These are phyloP conservation scores for Salminus brasiliensis DNA, from an alignment of 2,113 vertebrate genomes.

Conservation along the genomic window DNA sequence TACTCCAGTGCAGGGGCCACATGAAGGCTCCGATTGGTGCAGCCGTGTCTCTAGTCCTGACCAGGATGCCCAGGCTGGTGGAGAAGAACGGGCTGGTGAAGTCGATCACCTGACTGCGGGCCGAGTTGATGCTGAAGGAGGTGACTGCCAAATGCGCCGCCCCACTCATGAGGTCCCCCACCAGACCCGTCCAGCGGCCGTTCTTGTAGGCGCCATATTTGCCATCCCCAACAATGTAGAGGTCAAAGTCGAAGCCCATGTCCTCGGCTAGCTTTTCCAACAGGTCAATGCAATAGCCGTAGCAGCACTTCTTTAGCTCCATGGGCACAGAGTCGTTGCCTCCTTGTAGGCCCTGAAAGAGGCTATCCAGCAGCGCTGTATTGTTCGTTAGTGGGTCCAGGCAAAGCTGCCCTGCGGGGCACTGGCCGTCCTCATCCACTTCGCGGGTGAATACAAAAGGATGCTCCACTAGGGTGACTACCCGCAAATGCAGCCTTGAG, in stretches of 20 bases:
- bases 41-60: constrained; percentile 88
- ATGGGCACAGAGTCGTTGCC: constrained; percentile 74
- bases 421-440: constrained; percentile 84
- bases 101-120: constrained; percentile 90
- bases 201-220: constrained; percentile 89
- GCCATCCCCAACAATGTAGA: constrained; percentile 94
- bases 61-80: constrained; percentile 95
- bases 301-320: constrained; percentile 86
- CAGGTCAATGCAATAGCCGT: constrained; percentile 94
- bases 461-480: constrained; percentile 90
- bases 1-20: constrained; percentile 98
- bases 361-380: constrained; percentile 72
- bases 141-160: constrained; percentile 92
- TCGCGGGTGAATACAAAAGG: constrained; percentile 91
- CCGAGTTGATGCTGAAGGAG: constrained; percentile 95
- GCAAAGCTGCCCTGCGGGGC: constrained; percentile 86
- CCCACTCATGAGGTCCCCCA: constrained; percentile 90
- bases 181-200: constrained; percentile 91
- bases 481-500: constrained; percentile 80
- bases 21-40: constrained; percentile 93
- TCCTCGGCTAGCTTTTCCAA: constrained; percentile 91
- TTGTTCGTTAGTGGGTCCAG: constrained; percentile 82
- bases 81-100: constrained; percentile 98
- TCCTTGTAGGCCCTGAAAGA: constrained; percentile 76
- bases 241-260: constrained; percentile 87